Base-by-base conservation (phyloP, 2,113 vertebrate species). In the Edolisoma coerulescens region DNA sequence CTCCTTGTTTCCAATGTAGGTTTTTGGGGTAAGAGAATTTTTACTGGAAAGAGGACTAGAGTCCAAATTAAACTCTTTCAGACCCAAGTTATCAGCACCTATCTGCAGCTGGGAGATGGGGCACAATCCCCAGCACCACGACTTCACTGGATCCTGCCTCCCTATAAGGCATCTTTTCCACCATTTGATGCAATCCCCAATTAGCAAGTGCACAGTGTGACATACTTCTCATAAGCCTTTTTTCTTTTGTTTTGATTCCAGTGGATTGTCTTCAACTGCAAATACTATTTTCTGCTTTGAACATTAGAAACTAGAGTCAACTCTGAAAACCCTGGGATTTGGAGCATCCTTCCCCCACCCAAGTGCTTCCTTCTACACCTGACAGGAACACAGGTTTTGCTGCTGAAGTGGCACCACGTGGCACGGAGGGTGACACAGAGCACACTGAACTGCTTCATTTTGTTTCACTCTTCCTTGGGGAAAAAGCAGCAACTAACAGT, bases 91-190 rank as follows among this genome's bases (percentile, higher is more conserved):
- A 18, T 27, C 10, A 61, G n/a, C 7, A 39, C 3, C 27, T 17
- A 4, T 13, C 28, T 57, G 27, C 32, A 68, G 32, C 18, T 17
- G 28, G 10, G 23, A 41, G 21, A n/a, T 6, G 13, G 11, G 26
- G 18, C 17, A n/a, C 9, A 39, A 11, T 2, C 27, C 18, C 24
- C 41, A 70, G 65, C 50, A 54, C 7, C 4, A 35, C 23, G 41
- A 53, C 49, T 33, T 12, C 24, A 8, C n/a, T 16, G 37, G 57
- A 21, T 42, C 35, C 50, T 56, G 37, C 19, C 42, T 26, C 68
- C 21, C 20, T 19, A 0, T 7, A 24, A 39, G 14, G 17, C 0
- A 0, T 35, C 30, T 68, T 17, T 53, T 3, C 8, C 8, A 41
- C 35, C 50, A 35, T 27, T 35, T 1, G 4, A 33, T 24, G 11